Evolutionary conservation across 2,113 vertebrate species (phyloP).

Genomic region (Panurus biarmicus): DNA sequence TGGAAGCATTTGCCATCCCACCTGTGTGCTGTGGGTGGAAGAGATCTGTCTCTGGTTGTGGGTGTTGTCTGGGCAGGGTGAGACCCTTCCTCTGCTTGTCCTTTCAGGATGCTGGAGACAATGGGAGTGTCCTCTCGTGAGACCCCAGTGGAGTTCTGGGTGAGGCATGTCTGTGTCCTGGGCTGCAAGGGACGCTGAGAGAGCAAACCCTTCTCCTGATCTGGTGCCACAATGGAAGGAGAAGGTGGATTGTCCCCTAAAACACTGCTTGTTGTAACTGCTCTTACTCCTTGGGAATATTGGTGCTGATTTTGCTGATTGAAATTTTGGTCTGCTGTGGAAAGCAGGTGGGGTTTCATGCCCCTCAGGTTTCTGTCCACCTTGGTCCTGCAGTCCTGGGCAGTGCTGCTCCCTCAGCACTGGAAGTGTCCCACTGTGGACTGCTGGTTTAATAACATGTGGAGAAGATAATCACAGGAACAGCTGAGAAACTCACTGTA

Average conservation of each 20-base stretch:
- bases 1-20: neutral
- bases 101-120: conserved; percentile 45
- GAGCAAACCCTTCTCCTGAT: neutral
- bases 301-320: neutral
- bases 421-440: neutral
- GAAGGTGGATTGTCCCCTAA: neutral
- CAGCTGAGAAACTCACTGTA: neutral
- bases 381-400: neutral
- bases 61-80: neutral
- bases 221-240: neutral
- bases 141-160: conserved; percentile 36
- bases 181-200: neutral
- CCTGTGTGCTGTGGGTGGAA: neutral
- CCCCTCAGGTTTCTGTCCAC: neutral
- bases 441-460: neutral
- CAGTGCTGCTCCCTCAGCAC: neutral
- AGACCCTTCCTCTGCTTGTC: neutral
- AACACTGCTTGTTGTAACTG: neutral
- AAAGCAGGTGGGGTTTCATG: neutral
- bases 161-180: conserved; percentile 34
- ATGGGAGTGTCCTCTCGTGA: conserved; percentile 51
- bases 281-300: neutral
- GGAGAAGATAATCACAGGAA: neutral
- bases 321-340: neutral
- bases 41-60: neutral